A percentile compares a stretch with the other conserved stretches of the same genome.
phyloP scores from a whole-genome alignment of 2,888 invertebrate species.

The Octonoba sinensis region DNA sequence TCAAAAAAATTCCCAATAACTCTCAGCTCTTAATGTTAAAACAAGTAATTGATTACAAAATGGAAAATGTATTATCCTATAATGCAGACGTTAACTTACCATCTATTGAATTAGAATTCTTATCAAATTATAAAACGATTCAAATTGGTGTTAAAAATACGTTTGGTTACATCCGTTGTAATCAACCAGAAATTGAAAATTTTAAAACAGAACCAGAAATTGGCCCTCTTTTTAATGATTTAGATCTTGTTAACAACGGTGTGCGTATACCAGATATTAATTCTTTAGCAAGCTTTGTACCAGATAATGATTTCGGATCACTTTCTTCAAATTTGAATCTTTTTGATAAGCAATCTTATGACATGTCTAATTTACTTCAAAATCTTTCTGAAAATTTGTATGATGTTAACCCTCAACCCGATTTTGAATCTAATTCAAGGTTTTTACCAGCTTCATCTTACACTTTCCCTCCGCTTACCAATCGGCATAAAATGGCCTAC shows the following conservation, averaged over 20 bases:
- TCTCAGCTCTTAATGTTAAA: slow-evolving; percentile 93
- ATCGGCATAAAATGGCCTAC: slow-evolving; percentile 99
- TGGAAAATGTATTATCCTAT: slow-evolving; percentile 85
- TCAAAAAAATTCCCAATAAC: slow-evolving; percentile 88
- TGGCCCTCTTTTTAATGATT: slow-evolving; percentile 78
- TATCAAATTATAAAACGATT: slow-evolving; percentile 96
- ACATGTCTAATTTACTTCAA: slow-evolving; percentile 76
- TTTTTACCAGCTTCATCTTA: slow-evolving; percentile 76
- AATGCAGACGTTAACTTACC: slow-evolving; percentile 86
- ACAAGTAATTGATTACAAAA: slow-evolving; percentile 90
- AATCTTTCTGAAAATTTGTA: slow-evolving; percentile 67
- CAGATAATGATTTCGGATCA: slow-evolving; percentile 84
- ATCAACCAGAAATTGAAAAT: slow-evolving; percentile 74
- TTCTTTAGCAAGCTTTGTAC: slow-evolving; percentile 76
- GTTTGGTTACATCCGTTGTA: slow-evolving; percentile 92
- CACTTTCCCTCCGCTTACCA: slow-evolving; percentile 93
- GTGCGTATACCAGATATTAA: slow-evolving; percentile 74
- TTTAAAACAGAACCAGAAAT: slow-evolving; percentile 83
- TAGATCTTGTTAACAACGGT: slow-evolving; percentile 80
- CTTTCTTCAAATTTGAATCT: slow-evolving; percentile 75
- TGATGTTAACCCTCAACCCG: slow-evolving; percentile 73
- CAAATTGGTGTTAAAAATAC: slow-evolving; percentile 92
- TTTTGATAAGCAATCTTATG: slow-evolving; percentile 97
- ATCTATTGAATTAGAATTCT: slow-evolving; percentile 92
- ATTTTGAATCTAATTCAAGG: slow-evolving; percentile 90